phyloP scores from a whole-genome alignment of 92 coral and sea anemone genomes.

The Phenganax marumi region DNA sequence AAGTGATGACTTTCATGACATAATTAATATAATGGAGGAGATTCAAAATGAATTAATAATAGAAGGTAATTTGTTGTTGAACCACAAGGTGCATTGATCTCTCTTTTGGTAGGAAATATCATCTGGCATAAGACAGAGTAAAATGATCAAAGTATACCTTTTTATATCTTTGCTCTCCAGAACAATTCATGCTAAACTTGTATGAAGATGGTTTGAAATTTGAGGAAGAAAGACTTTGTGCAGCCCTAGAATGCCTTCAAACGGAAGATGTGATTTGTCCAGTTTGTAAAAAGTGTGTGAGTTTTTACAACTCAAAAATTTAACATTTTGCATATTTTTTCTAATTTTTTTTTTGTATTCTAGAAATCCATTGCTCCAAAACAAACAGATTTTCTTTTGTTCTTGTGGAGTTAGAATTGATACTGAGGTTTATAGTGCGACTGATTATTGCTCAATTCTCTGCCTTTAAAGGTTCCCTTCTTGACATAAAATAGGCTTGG shows the following conservation, averaged over 20 bases:
- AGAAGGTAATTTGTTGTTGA: constrained; percentile 61
- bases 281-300: constrained; percentile 75
- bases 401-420: constrained; percentile 89
- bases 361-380: constrained; percentile 83
- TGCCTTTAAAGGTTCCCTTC: too few species aligned
- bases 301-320: neutral
- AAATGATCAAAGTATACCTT: neutral
- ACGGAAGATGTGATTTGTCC: constrained; percentile 88
- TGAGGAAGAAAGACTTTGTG: constrained; percentile 93
- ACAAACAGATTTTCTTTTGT: constrained; percentile 91
- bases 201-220: constrained; percentile 79
- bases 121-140: too few species aligned
- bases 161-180: constrained; percentile 43
- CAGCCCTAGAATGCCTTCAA: constrained; percentile 76
- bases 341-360: neutral
- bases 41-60: constrained; percentile 77
- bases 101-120: too few species aligned
- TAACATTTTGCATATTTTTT: neutral
- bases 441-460: too few species aligned
- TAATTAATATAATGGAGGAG: constrained; percentile 83
- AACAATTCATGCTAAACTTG: constrained; percentile 63
- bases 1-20: constrained; percentile 69
- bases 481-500: too few species aligned
- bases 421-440: constrained; percentile 67
- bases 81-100: neutral